Conservation (phyloP, 92 coral and sea anemone genomes). For the Pocillopora grandis region DNA sequence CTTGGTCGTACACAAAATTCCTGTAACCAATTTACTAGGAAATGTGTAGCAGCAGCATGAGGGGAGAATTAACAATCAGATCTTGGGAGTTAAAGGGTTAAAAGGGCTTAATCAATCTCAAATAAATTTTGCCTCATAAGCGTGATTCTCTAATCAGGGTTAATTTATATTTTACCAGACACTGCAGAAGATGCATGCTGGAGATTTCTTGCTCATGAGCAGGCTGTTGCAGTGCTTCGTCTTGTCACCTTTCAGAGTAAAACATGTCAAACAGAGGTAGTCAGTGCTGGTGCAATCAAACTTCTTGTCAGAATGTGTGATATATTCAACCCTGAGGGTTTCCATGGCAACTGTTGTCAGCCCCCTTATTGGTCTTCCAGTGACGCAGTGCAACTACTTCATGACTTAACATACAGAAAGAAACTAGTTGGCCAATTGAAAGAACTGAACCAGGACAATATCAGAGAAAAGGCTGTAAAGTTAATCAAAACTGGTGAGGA, state of each 20-base stretch:
- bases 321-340: constrained; percentile 63
- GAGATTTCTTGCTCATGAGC: constrained; percentile 68
- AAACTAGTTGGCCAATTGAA: constrained; percentile 81
- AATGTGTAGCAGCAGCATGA: too few species aligned
- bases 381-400: constrained; percentile 57
- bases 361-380: constrained; percentile 28
- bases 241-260: constrained; percentile 63
- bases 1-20: too few species aligned
- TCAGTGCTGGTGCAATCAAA: constrained; percentile 76
- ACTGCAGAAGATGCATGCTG: constrained; percentile 17
- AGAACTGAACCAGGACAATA: constrained; percentile 53
- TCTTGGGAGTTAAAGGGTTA: too few species aligned
- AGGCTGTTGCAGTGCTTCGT: constrained; percentile 73
- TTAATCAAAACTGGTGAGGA: constrained; percentile 66
- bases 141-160: too few species aligned
- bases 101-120: too few species aligned
- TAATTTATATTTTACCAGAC: neutral
- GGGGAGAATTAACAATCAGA: too few species aligned
- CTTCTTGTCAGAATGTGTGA: constrained; percentile 77
- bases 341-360: constrained; percentile 83
- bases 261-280: constrained; percentile 76
- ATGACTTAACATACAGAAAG: constrained; percentile 63
- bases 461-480: constrained; percentile 42
- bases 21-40: too few species aligned
- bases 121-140: too few species aligned